Percentiles rank a stretch among this genome's conserved stretches.
These are phyloP conservation scores for Drosophila prosaltans DNA, from an alignment of 1,140 invertebrate genomes.

Conservation along the genomic window DNA sequence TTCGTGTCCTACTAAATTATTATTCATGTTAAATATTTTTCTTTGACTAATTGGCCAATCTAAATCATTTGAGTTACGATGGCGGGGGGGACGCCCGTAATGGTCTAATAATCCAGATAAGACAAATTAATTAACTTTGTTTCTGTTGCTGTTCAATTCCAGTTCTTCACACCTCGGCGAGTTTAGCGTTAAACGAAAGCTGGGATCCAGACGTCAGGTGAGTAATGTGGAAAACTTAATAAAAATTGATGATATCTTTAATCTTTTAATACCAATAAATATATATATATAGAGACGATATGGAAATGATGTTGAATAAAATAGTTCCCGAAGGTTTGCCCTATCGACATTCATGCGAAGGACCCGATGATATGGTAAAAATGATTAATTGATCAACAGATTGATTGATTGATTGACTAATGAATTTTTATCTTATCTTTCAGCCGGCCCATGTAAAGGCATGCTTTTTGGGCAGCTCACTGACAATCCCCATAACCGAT, in stretches of 20 bases:
- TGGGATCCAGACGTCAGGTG: constrained; percentile 96
- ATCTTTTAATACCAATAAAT: neutral
- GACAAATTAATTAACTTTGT: constrained; percentile 62
- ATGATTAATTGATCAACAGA: neutral
- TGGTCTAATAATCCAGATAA: constrained; percentile 26
- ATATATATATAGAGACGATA: constrained; percentile 89
- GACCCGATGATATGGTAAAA: constrained; percentile 97
- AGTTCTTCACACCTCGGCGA: constrained; percentile 98
- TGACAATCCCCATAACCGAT: constrained; percentile 97
- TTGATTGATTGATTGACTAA: neutral
- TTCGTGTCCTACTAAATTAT: neutral
- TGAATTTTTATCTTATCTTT: neutral
- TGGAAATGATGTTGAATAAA: constrained; percentile 99
- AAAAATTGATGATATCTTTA: neutral
- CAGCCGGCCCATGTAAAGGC: constrained; percentile 98
- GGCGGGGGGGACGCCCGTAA: neutral
- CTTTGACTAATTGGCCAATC: constrained; percentile 7
- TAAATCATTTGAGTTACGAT: neutral
- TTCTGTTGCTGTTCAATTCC: constrained; percentile 83
- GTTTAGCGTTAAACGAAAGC: constrained; percentile 98
- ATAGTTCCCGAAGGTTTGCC: constrained; percentile 98
- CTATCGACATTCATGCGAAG: constrained; percentile 98
- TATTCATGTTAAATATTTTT: constrained; percentile 1
- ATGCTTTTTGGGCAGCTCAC: constrained; percentile 96
- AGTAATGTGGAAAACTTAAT: constrained; percentile 23